Evolutionary conservation across 2,888 invertebrate genomes (phyloP).

Genomic region (Calameuta pallipes): DNA sequence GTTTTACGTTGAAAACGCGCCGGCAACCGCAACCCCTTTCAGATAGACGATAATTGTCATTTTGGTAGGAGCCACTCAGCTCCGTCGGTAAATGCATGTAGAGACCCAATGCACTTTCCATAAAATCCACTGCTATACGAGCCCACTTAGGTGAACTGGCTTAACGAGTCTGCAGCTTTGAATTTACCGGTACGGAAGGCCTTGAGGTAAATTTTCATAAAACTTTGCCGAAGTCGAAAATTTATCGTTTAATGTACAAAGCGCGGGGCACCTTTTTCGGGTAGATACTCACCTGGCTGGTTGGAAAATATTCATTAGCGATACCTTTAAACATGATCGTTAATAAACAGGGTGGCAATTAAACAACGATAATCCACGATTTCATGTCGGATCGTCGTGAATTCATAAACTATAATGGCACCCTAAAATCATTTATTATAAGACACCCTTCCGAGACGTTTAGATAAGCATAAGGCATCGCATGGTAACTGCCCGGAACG

Average conservation of each 20-base stretch:
- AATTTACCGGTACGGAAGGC: not conserved
- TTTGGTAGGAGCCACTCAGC: constrained; percentile 47
- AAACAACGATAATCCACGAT: not conserved
- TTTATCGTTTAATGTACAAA: not conserved
- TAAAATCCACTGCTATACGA: constrained; percentile 65
- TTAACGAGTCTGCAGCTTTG: constrained; percentile 52
- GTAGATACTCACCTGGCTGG: not conserved
- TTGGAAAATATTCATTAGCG: not conserved
- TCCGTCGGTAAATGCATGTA: constrained; percentile 51
- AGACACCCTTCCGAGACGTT: not conserved
- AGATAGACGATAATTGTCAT: constrained; percentile 55
- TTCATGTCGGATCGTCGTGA: not conserved
- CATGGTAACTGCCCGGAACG: not conserved
- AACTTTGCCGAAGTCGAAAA: not conserved
- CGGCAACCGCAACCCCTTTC: constrained; percentile 33
- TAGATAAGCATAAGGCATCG: not conserved
- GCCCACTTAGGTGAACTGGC: constrained; percentile 60
- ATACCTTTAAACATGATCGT: not conserved
- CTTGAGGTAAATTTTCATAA: not conserved
- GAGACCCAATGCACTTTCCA: constrained; percentile 64
- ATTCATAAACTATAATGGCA: not conserved
- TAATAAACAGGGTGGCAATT: not conserved
- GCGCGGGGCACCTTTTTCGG: not conserved
- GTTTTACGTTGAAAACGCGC: not conserved
- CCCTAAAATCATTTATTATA: not conserved